Conservation (phyloP, 2,113 vertebrate genomes). For the Cinclus cinclus region DNA sequence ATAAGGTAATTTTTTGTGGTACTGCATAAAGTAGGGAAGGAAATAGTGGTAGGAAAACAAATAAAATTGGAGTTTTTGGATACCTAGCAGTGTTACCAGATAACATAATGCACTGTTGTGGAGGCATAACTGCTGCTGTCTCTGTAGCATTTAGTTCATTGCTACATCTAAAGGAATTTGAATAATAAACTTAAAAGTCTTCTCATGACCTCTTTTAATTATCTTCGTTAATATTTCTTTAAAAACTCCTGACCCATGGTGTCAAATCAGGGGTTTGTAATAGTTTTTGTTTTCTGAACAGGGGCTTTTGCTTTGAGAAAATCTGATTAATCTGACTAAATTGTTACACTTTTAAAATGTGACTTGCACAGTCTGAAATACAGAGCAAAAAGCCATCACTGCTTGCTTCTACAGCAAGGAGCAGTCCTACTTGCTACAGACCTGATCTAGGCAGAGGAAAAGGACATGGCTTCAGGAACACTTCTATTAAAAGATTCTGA, state of each 20-base stretch:
- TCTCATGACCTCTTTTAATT: background rate
- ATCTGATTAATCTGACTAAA: background rate
- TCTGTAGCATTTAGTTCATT: background rate
- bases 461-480: background rate
- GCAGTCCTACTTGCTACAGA: background rate
- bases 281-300: background rate
- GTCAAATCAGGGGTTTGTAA: background rate
- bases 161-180: background rate
- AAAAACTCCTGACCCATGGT: background rate
- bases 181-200: background rate
- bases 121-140: background rate
- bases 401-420: rapidly evolving
- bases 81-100: background rate
- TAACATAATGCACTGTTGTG: background rate
- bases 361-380: background rate
- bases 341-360: background rate
- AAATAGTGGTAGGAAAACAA: background rate
- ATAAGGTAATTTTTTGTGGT: background rate
- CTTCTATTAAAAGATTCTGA: constrained; percentile 37
- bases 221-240: background rate
- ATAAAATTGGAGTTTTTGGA: background rate
- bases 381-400: background rate
- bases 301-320: background rate
- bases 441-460: background rate
- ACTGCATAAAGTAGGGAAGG: background rate